Conservation (phyloP, 2,797 vertebrate genomes). For the Decapterus maruadsi region DNA sequence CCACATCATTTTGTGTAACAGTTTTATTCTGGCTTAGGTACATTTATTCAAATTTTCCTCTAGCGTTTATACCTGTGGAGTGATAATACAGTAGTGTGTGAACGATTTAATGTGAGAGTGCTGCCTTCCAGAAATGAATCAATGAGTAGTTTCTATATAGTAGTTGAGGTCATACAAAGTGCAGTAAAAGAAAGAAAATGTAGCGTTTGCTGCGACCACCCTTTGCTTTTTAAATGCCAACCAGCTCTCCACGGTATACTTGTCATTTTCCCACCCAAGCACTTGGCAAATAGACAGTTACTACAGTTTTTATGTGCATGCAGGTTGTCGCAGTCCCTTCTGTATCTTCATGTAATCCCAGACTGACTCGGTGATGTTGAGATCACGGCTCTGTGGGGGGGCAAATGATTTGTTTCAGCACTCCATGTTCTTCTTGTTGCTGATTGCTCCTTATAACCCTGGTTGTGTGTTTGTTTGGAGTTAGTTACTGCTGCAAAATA, state of each 20-base stretch:
- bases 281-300: not conserved
- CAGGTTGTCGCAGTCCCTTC: not conserved
- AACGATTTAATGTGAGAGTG: not conserved
- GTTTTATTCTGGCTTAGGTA: not conserved
- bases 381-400: not conserved
- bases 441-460: not conserved
- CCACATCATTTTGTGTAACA: too few relatives aligned
- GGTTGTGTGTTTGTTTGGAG: not conserved
- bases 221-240: not conserved
- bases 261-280: not conserved
- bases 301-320: not conserved
- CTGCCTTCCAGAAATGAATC: not conserved
- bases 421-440: not conserved
- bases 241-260: not conserved
- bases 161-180: not conserved
- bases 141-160: not conserved
- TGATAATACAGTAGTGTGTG: not conserved
- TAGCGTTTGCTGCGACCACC: not conserved
- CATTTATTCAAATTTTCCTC: not conserved
- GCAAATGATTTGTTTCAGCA: not conserved
- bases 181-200: not conserved
- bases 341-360: not conserved
- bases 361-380: not conserved
- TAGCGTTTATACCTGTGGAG: not conserved
- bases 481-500: not conserved